phyloP scores from a whole-genome alignment of 1,140 invertebrate genomes.

The Lepidostoma basale region DNA sequence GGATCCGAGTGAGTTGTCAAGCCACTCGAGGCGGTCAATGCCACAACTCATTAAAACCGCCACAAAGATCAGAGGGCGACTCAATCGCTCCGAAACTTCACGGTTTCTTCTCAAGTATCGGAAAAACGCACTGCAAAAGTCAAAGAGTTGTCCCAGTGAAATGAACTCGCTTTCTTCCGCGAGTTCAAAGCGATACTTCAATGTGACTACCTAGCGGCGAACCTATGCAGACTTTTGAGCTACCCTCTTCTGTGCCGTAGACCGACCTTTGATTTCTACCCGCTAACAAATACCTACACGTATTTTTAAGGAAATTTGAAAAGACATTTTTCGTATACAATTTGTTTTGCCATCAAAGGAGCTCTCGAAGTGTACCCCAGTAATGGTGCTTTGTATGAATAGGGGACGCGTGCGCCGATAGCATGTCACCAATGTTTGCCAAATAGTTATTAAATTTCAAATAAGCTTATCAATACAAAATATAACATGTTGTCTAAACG shows the following conservation, averaged over 20 bases:
- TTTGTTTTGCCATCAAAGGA: conserved; percentile 11
- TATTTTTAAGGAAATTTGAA: conserved; percentile 5
- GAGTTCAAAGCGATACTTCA: neutral
- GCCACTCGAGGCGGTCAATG: neutral
- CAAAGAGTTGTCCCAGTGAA: conserved; percentile 15
- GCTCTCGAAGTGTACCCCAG: neutral
- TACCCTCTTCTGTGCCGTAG: neutral
- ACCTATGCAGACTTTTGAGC: neutral
- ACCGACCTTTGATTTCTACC: conserved; percentile 11
- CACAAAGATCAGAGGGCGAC: neutral
- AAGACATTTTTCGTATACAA: conserved; percentile 12
- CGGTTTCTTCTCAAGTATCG: neutral
- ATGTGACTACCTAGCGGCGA: neutral
- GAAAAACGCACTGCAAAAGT: conserved; percentile 17
- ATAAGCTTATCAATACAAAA: no score
- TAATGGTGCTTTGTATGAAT: conserved; percentile 1
- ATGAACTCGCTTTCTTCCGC: neutral
- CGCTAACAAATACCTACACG: conserved; percentile 7
- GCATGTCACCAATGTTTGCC: neutral
- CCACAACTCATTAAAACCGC: neutral
- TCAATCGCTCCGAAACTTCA: neutral
- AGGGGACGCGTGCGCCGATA: neutral
- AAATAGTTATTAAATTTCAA: neutral
- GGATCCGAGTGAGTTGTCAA: no score
- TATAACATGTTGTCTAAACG: no score